A percentile compares a stretch with the other conserved stretches of the same genome.
phyloP scores from a whole-genome alignment of 1,140 invertebrate genomes.

The Ridgeia piscesae region DNA sequence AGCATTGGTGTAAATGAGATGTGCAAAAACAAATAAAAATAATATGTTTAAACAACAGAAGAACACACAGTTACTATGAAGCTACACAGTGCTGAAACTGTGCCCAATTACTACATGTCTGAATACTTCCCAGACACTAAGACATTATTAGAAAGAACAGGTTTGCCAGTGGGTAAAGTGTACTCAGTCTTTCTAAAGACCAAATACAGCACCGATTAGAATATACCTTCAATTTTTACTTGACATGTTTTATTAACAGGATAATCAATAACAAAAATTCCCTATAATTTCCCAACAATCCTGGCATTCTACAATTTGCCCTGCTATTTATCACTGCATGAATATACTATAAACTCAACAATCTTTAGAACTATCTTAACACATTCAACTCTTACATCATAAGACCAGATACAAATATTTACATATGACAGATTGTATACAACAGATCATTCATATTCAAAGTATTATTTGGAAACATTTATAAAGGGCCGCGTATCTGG shows the following conservation, averaged over 20 bases:
- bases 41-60: background rate
- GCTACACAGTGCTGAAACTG: background rate
- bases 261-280: background rate
- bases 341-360: too few species aligned
- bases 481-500: too few species aligned
- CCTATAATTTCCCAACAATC: background rate
- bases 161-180: background rate
- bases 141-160: background rate
- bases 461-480: background rate
- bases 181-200: background rate
- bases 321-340: too few species aligned
- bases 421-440: background rate
- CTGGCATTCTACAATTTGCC: too few species aligned
- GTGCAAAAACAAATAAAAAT: background rate
- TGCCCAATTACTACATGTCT: background rate
- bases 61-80: background rate
- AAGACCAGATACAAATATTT: too few species aligned
- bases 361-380: too few species aligned
- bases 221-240: background rate
- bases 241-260: background rate
- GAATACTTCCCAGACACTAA: background rate
- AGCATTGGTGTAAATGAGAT: background rate
- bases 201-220: background rate
- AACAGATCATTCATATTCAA: too few species aligned
- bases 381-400: too few species aligned